These are phyloP conservation scores for Limnothrissa miodon DNA, from an alignment of 2,113 vertebrate genomes.

Conservation along the genomic window DNA sequence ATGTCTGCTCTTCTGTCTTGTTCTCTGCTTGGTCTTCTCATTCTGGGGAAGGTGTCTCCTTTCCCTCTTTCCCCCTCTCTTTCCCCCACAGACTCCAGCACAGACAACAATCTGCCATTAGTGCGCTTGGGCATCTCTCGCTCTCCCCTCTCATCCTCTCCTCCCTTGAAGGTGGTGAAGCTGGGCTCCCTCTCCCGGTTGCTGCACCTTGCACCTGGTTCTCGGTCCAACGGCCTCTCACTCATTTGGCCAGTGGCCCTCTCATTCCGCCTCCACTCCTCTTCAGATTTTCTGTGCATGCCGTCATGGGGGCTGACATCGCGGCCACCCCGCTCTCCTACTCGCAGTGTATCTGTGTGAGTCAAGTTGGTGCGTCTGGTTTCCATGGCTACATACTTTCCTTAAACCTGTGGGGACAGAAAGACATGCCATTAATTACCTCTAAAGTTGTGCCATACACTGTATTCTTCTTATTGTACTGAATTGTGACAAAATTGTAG, in stretches of 20 bases:
- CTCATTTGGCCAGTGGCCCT: slow-evolving; percentile 50
- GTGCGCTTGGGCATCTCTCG: slow-evolving; percentile 33
- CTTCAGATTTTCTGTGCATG: slow-evolving; percentile 49
- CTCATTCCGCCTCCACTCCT: slow-evolving; percentile 46
- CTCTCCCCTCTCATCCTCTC: slow-evolving; percentile 47
- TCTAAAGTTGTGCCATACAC: neutral
- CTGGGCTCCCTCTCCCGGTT: slow-evolving; percentile 38
- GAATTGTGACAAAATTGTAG: neutral
- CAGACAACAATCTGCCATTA: slow-evolving; percentile 45
- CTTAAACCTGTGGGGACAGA: slow-evolving; percentile 55
- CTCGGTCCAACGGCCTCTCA: slow-evolving; percentile 45
- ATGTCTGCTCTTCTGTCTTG: slow-evolving; percentile 15
- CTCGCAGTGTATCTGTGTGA: slow-evolving; percentile 50
- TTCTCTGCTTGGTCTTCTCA: slow-evolving; percentile 46
- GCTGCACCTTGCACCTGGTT: slow-evolving; percentile 35
- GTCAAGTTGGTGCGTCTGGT: slow-evolving; percentile 62
- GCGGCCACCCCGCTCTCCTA: slow-evolving; percentile 52
- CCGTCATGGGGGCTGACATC: slow-evolving; percentile 59
- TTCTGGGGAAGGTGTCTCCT: slow-evolving; percentile 67
- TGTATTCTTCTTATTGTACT: neutral
- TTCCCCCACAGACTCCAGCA: slow-evolving; percentile 35
- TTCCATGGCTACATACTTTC: slow-evolving; percentile 65
- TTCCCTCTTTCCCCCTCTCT: slow-evolving; percentile 43
- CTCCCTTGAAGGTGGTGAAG: slow-evolving; percentile 23
- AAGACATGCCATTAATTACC: neutral